phyloP scores from a whole-genome alignment of 1,140 invertebrate species.

The Stenopsyche tienmushanensis region DNA sequence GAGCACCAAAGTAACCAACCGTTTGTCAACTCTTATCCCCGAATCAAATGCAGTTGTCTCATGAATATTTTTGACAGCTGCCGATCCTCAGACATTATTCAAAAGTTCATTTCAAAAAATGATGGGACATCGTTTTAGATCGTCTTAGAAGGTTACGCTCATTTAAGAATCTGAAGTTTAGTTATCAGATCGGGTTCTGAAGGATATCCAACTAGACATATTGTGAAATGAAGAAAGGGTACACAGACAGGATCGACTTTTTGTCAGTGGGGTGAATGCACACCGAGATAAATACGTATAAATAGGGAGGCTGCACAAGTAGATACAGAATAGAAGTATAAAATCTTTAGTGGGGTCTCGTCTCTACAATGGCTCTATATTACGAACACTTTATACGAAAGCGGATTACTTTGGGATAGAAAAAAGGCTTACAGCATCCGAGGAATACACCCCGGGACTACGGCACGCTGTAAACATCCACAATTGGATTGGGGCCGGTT shows the following conservation, averaged over 20 bases:
- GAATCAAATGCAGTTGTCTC: conserved; percentile 1
- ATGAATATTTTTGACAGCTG: background rate
- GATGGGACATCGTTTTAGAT: no score
- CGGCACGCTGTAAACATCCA: conserved; percentile 32
- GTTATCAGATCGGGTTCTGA: no score
- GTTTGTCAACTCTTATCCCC: conserved; percentile 14
- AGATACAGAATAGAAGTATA: conserved; percentile 6
- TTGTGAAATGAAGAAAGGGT: no score
- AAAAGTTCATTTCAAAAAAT: no score
- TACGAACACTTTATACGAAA: conserved; percentile 35
- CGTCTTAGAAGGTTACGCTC: no score
- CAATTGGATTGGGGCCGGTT: conserved; percentile 28
- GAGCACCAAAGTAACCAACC: background rate
- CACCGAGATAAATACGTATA: no score
- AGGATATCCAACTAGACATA: no score
- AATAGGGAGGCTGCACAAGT: no score
- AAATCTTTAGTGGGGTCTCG: conserved; percentile 31
- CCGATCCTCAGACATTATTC: background rate
- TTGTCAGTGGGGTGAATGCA: no score
- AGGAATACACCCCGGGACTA: conserved; percentile 8
- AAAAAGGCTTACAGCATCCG: conserved; percentile 27
- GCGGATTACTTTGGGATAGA: conserved; percentile 30
- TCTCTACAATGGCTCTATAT: conserved; percentile 35
- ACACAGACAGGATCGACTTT: no score
- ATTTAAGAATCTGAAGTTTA: no score